These are phyloP conservation scores for Coenonympha arcania DNA, from an alignment of 2,888 invertebrate species.

Conservation along the genomic window DNA sequence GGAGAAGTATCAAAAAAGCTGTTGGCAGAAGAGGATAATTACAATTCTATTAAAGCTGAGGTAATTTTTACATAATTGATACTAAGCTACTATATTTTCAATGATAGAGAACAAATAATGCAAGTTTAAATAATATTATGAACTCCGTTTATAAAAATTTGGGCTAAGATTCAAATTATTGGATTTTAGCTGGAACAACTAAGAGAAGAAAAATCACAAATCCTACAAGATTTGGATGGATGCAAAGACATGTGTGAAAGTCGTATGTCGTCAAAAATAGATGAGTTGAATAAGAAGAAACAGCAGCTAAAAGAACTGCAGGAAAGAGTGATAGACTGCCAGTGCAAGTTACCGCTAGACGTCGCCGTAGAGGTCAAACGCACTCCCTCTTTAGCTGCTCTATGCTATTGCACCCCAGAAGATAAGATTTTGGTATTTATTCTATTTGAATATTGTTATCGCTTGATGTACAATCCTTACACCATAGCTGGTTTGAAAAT, in stretches of 20 bases:
- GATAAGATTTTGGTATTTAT: conserved; percentile 42
- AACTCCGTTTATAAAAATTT: not conserved
- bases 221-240: conserved; percentile 50
- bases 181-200: conserved; percentile 44
- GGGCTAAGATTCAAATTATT: not conserved
- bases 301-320: conserved; percentile 38
- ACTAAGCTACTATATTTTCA: not conserved
- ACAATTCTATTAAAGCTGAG: conserved; percentile 35
- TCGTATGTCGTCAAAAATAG: conserved; percentile 40
- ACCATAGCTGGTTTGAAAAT: too few relatives aligned
- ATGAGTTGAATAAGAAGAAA: conserved; percentile 44
- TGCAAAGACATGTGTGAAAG: conserved; percentile 49
- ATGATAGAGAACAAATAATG: not conserved
- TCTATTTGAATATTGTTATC: not conserved
- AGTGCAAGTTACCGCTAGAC: conserved; percentile 55
- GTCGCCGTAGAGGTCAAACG: conserved; percentile 49
- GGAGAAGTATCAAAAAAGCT: conserved; percentile 42
- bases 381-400: conserved; percentile 56
- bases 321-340: conserved; percentile 48
- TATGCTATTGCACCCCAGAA: conserved; percentile 53
- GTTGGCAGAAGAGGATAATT: conserved; percentile 41
- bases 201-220: conserved; percentile 41
- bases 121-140: not conserved
- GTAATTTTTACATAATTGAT: conserved; percentile 35
- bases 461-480: not conserved